phyloP scores from a whole-genome alignment of 2,797 vertebrate species.

The Gadopsis marmoratus region DNA sequence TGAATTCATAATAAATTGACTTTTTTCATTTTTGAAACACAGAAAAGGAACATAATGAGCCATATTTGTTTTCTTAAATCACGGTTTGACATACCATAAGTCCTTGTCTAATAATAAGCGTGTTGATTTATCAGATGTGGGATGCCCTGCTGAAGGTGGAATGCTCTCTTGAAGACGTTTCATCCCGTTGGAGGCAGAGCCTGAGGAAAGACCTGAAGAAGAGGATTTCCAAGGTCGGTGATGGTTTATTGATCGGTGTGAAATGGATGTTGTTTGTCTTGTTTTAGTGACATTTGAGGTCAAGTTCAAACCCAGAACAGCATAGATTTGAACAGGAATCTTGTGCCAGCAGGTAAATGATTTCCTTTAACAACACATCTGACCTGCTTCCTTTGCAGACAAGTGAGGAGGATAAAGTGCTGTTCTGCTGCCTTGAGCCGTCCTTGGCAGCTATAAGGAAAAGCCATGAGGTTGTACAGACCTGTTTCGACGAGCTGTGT shows the following conservation, averaged over 20 bases:
- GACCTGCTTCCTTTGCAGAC: conserved; percentile 54
- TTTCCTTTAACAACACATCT: not conserved
- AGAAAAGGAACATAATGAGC: not conserved
- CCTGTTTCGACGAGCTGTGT: conserved; percentile 74
- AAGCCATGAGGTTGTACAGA: conserved; percentile 54
- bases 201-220: conserved; percentile 71
- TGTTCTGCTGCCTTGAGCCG: conserved; percentile 58
- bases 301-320: not conserved
- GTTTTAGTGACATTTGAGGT: not conserved
- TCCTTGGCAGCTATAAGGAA: conserved; percentile 5
- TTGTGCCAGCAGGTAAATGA: too few species aligned
- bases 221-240: conserved; percentile 75
- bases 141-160: conserved; percentile 74
- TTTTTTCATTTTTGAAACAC: not conserved
- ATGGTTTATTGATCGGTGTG: not conserved
- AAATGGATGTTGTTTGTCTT: accelerated
- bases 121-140: conserved; percentile 77
- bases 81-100: too few species aligned
- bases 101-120: too few species aligned
- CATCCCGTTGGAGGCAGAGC: conserved; percentile 60
- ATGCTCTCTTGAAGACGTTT: conserved; percentile 63
- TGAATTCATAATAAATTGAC: not conserved
- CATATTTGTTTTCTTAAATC: not conserved
- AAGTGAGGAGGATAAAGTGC: conserved; percentile 55
- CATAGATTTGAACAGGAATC: not conserved